Base-by-base conservation (phyloP, 2,113 vertebrate species). In the Tragelaphus buxtoni region DNA sequence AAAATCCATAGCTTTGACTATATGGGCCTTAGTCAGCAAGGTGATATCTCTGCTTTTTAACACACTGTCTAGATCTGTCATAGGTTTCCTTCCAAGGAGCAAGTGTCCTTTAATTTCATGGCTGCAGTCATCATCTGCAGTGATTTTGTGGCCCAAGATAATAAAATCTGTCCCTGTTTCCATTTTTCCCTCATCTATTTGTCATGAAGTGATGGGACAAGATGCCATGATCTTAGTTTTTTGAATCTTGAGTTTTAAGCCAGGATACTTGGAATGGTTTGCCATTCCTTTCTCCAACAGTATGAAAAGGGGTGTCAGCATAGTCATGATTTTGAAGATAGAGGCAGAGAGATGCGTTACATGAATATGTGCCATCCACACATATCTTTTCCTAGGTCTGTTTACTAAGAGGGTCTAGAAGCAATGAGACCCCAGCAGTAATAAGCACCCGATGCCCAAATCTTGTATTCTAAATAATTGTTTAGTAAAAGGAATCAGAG, bases 341-440 rank as follows among this genome's bases (percentile, higher is more conserved):
- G 26, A 28, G 88, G 83, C 74, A 51, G 51, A 94, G 0, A 24
- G 63, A 20, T 0, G 1, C 1, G 10, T 8, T 11, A 28, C 0
- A 1, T 5, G 16, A 9, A 45, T 5, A 32, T 17, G 30, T 3
- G 5, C 14, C 24, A 13, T 2, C 24, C 17, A n/a, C 69, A 13
- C 7, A 2, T 2, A 5, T 7, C 6, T 24, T 28, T 63, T n/a
- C 74, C 53, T 3, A 26, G 58, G 28, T 63, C 53, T 74, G n/a
- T 18, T 26, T 14, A 30, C 72, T 12, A n/a, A 22, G 14, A 69
- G 12, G 42, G 18, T 6, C 56, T 35, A 26, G 74, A 55, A 65
- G 55, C 47, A 22, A 35, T 2, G 30, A 65, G 28, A 65, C 24
- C 26, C 9, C 16, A 11, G 56, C 24, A 49, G 63, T 0, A 13